These are phyloP conservation scores for Pecten maximus DNA, from an alignment of 2,888 invertebrate species.

Conservation along the genomic window DNA sequence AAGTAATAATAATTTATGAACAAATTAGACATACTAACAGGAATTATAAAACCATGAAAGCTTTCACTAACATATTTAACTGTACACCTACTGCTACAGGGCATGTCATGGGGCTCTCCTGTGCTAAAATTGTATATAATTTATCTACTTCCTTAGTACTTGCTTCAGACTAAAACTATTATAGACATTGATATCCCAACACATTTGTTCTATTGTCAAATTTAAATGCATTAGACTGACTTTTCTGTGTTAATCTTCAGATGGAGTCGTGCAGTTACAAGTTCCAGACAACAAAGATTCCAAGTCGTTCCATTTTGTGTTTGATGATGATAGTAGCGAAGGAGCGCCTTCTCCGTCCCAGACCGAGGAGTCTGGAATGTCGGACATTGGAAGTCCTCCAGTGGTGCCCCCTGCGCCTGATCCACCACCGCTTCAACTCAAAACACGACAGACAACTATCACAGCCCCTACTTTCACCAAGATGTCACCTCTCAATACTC, in stretches of 20 bases:
- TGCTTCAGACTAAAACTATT: neutral
- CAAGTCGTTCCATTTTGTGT: slow-evolving; percentile 85
- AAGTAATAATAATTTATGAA: too few relatives aligned
- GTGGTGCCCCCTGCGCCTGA: slow-evolving; percentile 71
- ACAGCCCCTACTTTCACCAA: slow-evolving; percentile 62
- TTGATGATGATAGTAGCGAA: slow-evolving; percentile 89
- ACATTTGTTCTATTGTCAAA: neutral
- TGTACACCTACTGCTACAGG: too few relatives aligned
- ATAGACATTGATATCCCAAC: neutral
- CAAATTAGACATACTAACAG: too few relatives aligned
- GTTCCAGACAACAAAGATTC: slow-evolving; percentile 36
- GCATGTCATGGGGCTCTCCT: too few relatives aligned
- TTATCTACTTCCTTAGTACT: neutral
- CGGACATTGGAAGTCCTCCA: slow-evolving; percentile 74
- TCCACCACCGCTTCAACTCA: slow-evolving; percentile 48
- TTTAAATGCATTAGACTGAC: neutral
- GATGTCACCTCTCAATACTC: slow-evolving; percentile 62
- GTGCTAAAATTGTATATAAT: neutral
- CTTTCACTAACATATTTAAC: too few relatives aligned
- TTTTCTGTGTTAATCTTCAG: neutral
- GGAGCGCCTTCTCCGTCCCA: slow-evolving; percentile 80
- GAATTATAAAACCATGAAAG: too few relatives aligned
- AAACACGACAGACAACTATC: slow-evolving; percentile 37
- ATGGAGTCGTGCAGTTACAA: slow-evolving; percentile 36
- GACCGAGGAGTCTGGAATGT: slow-evolving; percentile 74